Evolutionary conservation across 2,888 invertebrate species (phyloP), one percentile per base, ranked within the genome.

Genomic region (Hirtodrosophila cameraria): DNA sequence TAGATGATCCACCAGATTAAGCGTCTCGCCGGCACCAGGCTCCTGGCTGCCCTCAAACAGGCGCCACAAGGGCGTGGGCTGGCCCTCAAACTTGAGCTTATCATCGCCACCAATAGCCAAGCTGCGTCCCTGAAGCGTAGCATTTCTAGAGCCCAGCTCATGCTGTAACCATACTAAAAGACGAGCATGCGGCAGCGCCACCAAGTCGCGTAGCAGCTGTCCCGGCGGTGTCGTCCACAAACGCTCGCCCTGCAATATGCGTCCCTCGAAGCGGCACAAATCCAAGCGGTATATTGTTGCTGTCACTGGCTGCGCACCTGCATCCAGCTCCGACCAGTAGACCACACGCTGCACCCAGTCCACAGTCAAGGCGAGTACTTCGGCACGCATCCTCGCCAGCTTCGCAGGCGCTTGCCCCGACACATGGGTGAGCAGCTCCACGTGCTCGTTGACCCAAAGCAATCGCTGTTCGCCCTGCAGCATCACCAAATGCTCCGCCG

Each of bases 281-380:
- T 95, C 94, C 3, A 96, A 91, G 65, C 94, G 93, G 82, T 94
- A 94, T 18, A 95, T 92, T 0, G 93, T 92, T 57, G 92, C 92
- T 0, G 84, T 62, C 70, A 92, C 92, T 3, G 79, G 69, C 0
- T 42, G 43, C 1, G 53, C 27, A 0, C 64, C 59, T 3, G 91
- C 91, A 1, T 91, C 90, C 13, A 92, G 86, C 89, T 96, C 96
- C 0, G 95, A 93, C 94, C 96, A 97, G 89, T 96, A 98, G 4
- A 98, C 91, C 38, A 94, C 94, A 42, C 97, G 93, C 42, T 95
- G 94, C 35, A 98, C 93, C 98, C 98, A 98, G 90, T 98, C 97
- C 0, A 97, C 92, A 1, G 95, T 94, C 18, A 98, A 90, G 60
- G 95, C 94, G 7, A 93, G 89, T 0, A 93, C 93, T 23, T 92